Conservation (phyloP, 1,140 invertebrate species). For the Pissodes strobi region DNA sequence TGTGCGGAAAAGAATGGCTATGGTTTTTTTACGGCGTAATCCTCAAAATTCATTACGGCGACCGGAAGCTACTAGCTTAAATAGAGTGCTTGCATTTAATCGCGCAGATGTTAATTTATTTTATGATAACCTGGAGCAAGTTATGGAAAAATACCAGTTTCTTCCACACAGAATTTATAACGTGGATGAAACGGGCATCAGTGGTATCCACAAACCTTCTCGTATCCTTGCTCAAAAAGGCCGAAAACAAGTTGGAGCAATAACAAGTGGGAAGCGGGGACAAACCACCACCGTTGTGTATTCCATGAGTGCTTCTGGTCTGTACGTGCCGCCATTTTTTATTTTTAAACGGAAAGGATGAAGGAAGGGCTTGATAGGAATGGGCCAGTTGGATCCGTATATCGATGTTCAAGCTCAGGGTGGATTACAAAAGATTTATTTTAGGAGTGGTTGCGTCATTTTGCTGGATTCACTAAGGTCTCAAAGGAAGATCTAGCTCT, state of each 20-base stretch:
- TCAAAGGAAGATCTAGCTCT: no score
- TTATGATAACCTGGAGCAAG: constrained; percentile 48
- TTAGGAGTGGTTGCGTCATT: constrained; percentile 48
- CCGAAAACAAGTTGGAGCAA: constrained; percentile 45
- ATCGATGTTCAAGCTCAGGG: no score
- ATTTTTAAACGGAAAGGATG: constrained; percentile 52
- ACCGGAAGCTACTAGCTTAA: constrained; percentile 53
- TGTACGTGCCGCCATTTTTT: no score
- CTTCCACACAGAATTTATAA: constrained; percentile 54
- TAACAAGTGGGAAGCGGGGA: constrained; percentile 50
- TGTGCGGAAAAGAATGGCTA: constrained; percentile 47
- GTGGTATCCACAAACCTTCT: constrained; percentile 47
- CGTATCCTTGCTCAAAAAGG: constrained; percentile 50
- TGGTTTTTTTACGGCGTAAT: constrained; percentile 44
- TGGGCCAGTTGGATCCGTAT: constrained; percentile 52
- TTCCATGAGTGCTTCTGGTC: constrained; percentile 50
- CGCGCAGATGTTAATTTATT: constrained; percentile 50
- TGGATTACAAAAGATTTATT: constrained; percentile 50
- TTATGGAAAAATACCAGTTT: constrained; percentile 52
- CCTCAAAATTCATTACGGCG: constrained; percentile 35
- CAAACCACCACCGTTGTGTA: constrained; percentile 46
- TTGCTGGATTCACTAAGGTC: constrained; percentile 32
- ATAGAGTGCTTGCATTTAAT: constrained; percentile 47
- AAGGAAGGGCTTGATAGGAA: constrained; percentile 47
- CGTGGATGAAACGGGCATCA: constrained; percentile 57